phyloP scores from a whole-genome alignment of 2,888 invertebrate genomes.

The Nephrocerus scutellatus region DNA sequence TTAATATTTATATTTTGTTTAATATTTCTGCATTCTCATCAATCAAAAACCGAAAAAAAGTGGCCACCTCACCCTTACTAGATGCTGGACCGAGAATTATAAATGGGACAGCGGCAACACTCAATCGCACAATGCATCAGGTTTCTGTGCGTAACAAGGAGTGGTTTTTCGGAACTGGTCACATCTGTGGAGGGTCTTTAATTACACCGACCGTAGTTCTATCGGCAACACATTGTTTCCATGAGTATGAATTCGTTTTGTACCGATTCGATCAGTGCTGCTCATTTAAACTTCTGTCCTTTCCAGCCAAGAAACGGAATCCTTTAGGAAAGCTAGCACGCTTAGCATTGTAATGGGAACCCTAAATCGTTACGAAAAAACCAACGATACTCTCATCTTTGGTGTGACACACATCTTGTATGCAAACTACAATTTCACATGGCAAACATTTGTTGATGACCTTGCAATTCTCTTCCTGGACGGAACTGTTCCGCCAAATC shows the following conservation, averaged over 20 bases:
- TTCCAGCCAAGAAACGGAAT: slow-evolving; percentile 20
- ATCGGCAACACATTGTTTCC: slow-evolving; percentile 42
- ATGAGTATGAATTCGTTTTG: slow-evolving; percentile 31
- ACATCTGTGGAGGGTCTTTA: slow-evolving; percentile 39
- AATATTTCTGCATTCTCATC: too few relatives aligned
- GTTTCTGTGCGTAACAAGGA: slow-evolving; percentile 35
- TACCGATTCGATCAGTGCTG: too few relatives aligned
- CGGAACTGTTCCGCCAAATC: slow-evolving; percentile 32
- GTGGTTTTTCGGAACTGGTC: slow-evolving; percentile 38
- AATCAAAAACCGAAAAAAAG: too few relatives aligned
- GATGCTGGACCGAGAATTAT: too few relatives aligned
- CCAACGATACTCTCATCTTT: slow-evolving; percentile 31
- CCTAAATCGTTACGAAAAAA: slow-evolving; percentile 33
- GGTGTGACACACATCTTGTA: slow-evolving; percentile 26
- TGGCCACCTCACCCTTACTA: too few relatives aligned
- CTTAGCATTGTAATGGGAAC: slow-evolving; percentile 42
- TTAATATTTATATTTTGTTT: too few relatives aligned
- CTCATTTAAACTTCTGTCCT: not conserved
- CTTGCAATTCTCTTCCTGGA: slow-evolving; percentile 34
- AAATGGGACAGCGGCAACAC: slow-evolving; percentile 29
- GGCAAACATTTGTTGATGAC: slow-evolving; percentile 29
- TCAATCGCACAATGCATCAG: slow-evolving; percentile 36
- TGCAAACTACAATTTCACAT: slow-evolving; percentile 19
- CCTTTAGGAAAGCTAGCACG: too few relatives aligned
- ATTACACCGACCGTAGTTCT: slow-evolving; percentile 33